A percentile compares a stretch with the other conserved stretches of the same genome.
Conservation (phyloP, 2,797 vertebrate species). For the Lepus townsendii region DNA sequence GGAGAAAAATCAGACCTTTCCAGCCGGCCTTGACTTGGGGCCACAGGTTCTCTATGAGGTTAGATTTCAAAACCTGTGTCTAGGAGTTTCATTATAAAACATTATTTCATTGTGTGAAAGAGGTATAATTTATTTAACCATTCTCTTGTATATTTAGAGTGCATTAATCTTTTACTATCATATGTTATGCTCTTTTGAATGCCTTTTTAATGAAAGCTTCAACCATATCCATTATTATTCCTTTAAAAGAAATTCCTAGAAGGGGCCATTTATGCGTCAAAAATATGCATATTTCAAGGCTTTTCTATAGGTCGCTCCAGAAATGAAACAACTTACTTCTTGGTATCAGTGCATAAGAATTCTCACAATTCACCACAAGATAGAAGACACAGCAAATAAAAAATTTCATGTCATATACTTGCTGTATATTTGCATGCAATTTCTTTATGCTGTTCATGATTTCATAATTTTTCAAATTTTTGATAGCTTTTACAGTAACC, state of each 20-base stretch:
- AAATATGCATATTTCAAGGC: slow-evolving; percentile 8
- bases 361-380: not conserved
- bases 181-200: not conserved
- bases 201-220: slow-evolving; percentile 58
- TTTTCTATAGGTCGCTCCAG: slow-evolving; percentile 30
- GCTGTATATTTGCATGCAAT: not conserved
- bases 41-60: not conserved
- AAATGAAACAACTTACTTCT: slow-evolving; percentile 41
- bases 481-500: slow-evolving; percentile 30
- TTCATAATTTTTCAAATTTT: slow-evolving; percentile 8
- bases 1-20: not conserved
- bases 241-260: slow-evolving; percentile 46
- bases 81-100: slow-evolving; percentile 21
- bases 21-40: not conserved
- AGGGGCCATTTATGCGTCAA: not conserved
- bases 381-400: slow-evolving; percentile 1
- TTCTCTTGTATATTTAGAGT: slow-evolving; percentile 40
- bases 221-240: slow-evolving; percentile 21
- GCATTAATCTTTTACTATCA: slow-evolving; percentile 52
- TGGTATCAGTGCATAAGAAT: not conserved
- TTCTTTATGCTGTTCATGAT: not conserved
- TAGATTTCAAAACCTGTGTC: not conserved
- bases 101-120: slow-evolving; percentile 28
- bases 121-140: slow-evolving; percentile 16
- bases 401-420: not conserved